Evolutionary conservation across 2,113 vertebrate genomes (phyloP), one percentile per base, ranked within the genome.

Genomic region (western clawed frog (Xenopus tropicalis)): DNA sequence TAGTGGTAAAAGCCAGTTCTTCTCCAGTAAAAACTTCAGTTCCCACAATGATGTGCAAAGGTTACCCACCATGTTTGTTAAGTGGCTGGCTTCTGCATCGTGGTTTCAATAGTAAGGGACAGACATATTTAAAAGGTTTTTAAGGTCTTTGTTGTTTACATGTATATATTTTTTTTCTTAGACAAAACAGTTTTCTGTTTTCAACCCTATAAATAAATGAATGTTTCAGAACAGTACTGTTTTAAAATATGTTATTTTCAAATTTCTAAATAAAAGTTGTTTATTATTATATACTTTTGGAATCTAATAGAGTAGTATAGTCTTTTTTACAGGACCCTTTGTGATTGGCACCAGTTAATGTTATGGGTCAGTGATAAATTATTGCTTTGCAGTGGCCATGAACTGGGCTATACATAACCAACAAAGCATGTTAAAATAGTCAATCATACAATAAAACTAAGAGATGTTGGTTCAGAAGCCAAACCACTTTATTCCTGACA

Each of bases 381-480:
- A 85, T 84, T 86, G 83, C 80, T 87, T 87, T 83, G 80, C 81
- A 77, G 79, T 84, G 83, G 81, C 84, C 69, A 82, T 84, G 80
- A 71, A 78, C 78, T 82, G 80, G 80, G 85, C 84, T 84, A 86
- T 81, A 84, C 81, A 85, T 54, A 52, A 80, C 77, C 80, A 75
- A 61, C 80, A 79, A 63, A 80, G 59, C 54, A 64, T 80, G 69
- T 63, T 77, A 78, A 84, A 82, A 80, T 72, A 68, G 69, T 82
- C 70, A 72, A 29, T 71, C 77, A 78, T 64, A 84, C 79, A 20
- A 46, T 79, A 67, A 78, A 80, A 81, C 79, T 80, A 73, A 73
- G 80, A 83, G 82, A 78, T 61, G n/a, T 70, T 79, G 80, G 76
- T 86, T 66, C 44, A 75, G 43, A 80, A 61, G 62, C 80, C 70